Conservation (phyloP, 2,888 invertebrate genomes). For the Coleophora deauratella region DNA sequence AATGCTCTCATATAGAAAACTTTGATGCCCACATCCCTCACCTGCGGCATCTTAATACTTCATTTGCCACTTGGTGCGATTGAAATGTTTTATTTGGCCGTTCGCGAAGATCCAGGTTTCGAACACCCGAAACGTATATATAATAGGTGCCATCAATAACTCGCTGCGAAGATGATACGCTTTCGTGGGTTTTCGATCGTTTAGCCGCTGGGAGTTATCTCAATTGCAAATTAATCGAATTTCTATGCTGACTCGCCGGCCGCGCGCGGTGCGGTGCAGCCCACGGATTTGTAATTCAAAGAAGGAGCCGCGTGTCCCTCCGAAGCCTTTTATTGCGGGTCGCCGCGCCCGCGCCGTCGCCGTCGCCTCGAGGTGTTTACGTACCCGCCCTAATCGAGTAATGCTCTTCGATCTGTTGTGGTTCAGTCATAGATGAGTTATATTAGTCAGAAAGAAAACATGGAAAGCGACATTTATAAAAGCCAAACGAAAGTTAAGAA, state of each 20-base stretch:
- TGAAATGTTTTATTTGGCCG: slow-evolving; percentile 65
- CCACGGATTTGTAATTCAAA: slow-evolving; percentile 56
- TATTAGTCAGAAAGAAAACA: slow-evolving; percentile 40
- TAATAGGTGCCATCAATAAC: slow-evolving; percentile 74
- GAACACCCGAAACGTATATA: slow-evolving; percentile 60
- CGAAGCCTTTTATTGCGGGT: slow-evolving; percentile 30
- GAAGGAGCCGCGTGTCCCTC: slow-evolving; percentile 35
- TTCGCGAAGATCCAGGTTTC: slow-evolving; percentile 41
- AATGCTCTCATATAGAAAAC: slow-evolving; percentile 30
- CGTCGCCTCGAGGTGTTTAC: slow-evolving; percentile 21
- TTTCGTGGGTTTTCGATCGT: slow-evolving; percentile 52
- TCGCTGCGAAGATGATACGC: slow-evolving; percentile 59
- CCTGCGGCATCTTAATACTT: slow-evolving; percentile 50
- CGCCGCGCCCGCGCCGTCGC: slow-evolving; percentile 20
- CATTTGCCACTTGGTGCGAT: slow-evolving; percentile 58
- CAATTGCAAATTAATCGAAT: slow-evolving; percentile 70
- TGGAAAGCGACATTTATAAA: slow-evolving; percentile 60
- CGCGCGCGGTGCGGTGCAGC: slow-evolving; percentile 23
- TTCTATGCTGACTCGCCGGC: slow-evolving; percentile 45
- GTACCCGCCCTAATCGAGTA: slow-evolving; percentile 9
- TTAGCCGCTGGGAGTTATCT: slow-evolving; percentile 56
- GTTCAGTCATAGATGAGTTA: slow-evolving; percentile 60
- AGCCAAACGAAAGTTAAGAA: slow-evolving; percentile 48
- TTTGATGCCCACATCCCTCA: slow-evolving; percentile 42
- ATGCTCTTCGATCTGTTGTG: slow-evolving; percentile 19